These are phyloP conservation scores for Allacma fusca DNA, from an alignment of 2,888 invertebrate genomes.

Conservation along the genomic window DNA sequence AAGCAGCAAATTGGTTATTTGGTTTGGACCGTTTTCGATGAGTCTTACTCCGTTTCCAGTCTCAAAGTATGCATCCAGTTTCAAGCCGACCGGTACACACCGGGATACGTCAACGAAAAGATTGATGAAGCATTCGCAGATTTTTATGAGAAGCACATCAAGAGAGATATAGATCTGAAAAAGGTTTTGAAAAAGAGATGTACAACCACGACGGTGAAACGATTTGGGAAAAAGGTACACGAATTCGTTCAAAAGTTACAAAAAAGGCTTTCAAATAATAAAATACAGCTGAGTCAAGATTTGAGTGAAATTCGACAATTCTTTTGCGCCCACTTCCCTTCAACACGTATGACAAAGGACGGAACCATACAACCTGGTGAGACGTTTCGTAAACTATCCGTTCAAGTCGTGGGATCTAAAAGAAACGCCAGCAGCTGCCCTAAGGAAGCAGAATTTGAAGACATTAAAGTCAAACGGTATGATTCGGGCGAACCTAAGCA, in stretches of 20 bases:
- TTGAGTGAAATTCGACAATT: not conserved
- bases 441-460: not conserved
- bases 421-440: not conserved
- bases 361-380: not conserved
- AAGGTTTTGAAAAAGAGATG: conserved; percentile 14
- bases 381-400: not conserved
- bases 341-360: not conserved
- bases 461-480: not conserved
- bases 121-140: conserved; percentile 45
- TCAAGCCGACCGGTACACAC: conserved; percentile 50
- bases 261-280: not conserved
- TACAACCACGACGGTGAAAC: not conserved
- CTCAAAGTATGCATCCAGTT: conserved; percentile 46
- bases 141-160: conserved; percentile 41
- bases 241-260: not conserved
- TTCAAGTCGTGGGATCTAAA: not conserved
- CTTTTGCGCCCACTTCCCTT: not conserved
- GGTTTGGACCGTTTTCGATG: conserved; percentile 44
- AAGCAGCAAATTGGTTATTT: conserved; percentile 51
- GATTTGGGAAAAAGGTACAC: not conserved
- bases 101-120: conserved; percentile 49
- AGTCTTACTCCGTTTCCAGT: conserved; percentile 39
- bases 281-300: not conserved
- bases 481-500: not conserved
- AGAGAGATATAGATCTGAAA: not conserved